Evolutionary conservation across 2,888 invertebrate species (phyloP), one percentile per base, ranked within the genome.

Genomic region (Synergus japonicus): DNA sequence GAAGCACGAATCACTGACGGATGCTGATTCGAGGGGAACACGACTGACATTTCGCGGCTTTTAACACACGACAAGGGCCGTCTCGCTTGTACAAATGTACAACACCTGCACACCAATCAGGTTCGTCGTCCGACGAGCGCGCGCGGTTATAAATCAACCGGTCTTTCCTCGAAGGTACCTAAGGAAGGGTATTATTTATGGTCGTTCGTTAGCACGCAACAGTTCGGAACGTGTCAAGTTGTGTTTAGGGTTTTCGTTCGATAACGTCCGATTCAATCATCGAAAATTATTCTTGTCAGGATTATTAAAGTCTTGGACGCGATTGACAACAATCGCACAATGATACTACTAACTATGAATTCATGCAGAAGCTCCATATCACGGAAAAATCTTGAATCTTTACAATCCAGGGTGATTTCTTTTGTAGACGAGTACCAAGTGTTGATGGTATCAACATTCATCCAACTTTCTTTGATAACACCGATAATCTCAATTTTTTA

Each of bases 81-180:
- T 49, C 66, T 65, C 60, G 76, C 77, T 63, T 64, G 78, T 67
- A 69, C 46, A 81, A 46, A 43, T 49, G 69, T 82, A 79, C 82
- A 87, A 87, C 88, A 88, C 88, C 88, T 88, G 87, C 84, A 85
- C 84, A 81, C 88, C 87, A 88, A 88, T 88, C 87, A 87, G 85
- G 84, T 86, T 82, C 83, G 85, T 85, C 87, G 83, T 85, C 79
- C 77, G 78, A 84, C 79, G 79, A 64, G 78, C 80, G 78, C 82
- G 81, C 69, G 79, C 41, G 78, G 86, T 81, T 83, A 89, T 90
- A 90, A 90, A 90, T 90, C 89, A 89, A 85, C 79, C 82, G 81
- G 79, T 83, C 86, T 87, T 86, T 86, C 85, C 84, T 82, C 85
- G 82, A 81, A 85, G 79, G 83, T 82, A 80, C 77, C 84, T 82